Evolutionary conservation across 2,797 vertebrate genomes (phyloP), one percentile per base, ranked within the genome.

Genomic region (Syndactyla subalaris): DNA sequence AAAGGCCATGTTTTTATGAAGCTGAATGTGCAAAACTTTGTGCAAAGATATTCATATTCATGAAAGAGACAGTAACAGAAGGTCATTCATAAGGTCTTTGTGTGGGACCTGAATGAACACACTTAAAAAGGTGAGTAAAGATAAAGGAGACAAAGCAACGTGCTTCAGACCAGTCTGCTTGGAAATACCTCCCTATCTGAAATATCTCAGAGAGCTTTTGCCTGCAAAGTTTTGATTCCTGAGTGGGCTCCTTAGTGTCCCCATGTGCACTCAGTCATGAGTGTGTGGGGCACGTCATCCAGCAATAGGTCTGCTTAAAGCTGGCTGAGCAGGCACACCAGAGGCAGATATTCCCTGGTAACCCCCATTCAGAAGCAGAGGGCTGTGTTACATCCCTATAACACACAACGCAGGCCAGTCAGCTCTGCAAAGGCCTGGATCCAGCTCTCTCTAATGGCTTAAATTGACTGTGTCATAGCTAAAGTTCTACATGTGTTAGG

Each of bases 181-280:
- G 14, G 22, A 75, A 88, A 62, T 12, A 49, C 12, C 8, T 58
- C 18, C n/a, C 21, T 9, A 1, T 9, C 10, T 49, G 63, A 49
- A 66, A 36, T 18, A 21, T 52, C 52, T 38, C 34, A 34, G 51
- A 54, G 27, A 12, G 10, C 7, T 72, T 32, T 30, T 54, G 11
- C 24, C 36, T 54, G 32, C 63, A 51, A 49, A 39, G 10, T 6
- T 43, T 10, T 41, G 22, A 9, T 10, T 76, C 21, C 38, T 17
- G 21, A 10, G n/a, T 1, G 13, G 21, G 7, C 10, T 78, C 26
- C 41, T 14, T 21, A 9, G 29, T 1, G 17, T 19, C 26, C 23
- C 38, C 27, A 46, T 1, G 0, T 0, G 7, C 20, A 12, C 13
- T 46, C 2, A 14, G 22, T 18, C n/a, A 4, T 0, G 0, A 55